Conservation (phyloP, 1,140 invertebrate genomes). For the Luehdorfia chinensis region DNA sequence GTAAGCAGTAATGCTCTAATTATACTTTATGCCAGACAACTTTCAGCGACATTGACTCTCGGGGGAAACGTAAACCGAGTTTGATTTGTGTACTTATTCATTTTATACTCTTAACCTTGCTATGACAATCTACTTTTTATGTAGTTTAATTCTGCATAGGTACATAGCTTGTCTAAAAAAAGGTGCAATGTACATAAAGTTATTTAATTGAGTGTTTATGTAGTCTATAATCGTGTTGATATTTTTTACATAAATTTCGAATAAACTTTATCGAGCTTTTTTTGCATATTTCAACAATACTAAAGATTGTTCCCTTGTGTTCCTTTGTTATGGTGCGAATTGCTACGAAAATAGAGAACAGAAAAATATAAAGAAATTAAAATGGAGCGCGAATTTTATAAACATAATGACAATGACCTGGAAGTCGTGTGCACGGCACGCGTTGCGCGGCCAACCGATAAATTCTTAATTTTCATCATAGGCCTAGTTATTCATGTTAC, state of each 20-base stretch:
- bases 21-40: conserved; percentile 21
- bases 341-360: no score
- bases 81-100: conserved; percentile 46
- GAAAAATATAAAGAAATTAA: conserved; percentile 29
- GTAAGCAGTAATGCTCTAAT: conserved; percentile 13
- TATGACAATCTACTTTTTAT: conserved; percentile 11
- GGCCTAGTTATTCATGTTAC: conserved; percentile 28
- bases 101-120: conserved; percentile 29
- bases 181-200: no score
- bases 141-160: background rate
- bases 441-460: conserved; percentile 22
- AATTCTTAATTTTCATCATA: conserved; percentile 46
- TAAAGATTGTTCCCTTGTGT: no score
- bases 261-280: no score
- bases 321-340: no score
- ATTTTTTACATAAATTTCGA: no score
- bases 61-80: conserved; percentile 22
- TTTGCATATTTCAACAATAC: no score
- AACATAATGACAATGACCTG: conserved; percentile 47
- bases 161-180: background rate
- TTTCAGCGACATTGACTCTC: conserved; percentile 48
- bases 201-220: no score
- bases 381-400: conserved; percentile 35
- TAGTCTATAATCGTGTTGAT: no score
- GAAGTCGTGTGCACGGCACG: conserved; percentile 29